Conservation (phyloP, 64 coral and sea anemone species). For the Hydrozoanthus tunicans region DNA sequence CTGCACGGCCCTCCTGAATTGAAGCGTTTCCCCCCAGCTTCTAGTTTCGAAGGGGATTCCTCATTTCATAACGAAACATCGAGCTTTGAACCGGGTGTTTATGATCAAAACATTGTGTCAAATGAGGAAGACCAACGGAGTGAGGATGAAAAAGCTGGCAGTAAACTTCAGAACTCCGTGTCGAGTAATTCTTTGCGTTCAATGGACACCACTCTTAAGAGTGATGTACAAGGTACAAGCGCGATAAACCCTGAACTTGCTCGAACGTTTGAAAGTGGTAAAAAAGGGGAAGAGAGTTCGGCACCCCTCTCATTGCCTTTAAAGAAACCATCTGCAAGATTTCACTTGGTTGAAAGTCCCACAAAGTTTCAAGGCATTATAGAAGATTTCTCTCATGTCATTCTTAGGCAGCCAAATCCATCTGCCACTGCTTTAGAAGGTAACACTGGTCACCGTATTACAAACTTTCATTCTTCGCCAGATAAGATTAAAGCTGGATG, state of each 20-base stretch:
- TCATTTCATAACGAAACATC: background rate
- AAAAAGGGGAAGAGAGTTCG: background rate
- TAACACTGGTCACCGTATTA: background rate
- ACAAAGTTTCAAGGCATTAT: slow-evolving; percentile 36
- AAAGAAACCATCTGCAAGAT: slow-evolving; percentile 1
- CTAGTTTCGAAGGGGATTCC: slow-evolving; percentile 25
- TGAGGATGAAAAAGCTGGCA: background rate
- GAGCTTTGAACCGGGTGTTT: background rate
- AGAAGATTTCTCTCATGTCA: slow-evolving; percentile 47
- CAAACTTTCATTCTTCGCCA: background rate
- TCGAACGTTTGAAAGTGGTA: background rate
- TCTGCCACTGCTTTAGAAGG: background rate
- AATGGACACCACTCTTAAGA: background rate
- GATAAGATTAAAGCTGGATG: background rate
- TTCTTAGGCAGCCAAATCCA: slow-evolving; percentile 39
- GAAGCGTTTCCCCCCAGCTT: slow-evolving; percentile 60
- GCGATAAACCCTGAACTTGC: background rate
- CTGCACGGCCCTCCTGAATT: slow-evolving; percentile 81
- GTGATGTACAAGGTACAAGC: background rate
- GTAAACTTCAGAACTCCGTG: background rate
- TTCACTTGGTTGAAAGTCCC: slow-evolving; percentile 34
- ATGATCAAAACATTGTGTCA: background rate
- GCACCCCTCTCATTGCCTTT: background rate
- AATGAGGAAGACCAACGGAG: background rate
- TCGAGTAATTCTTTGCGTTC: background rate